A percentile compares a stretch with the other conserved stretches of the same genome.
These are phyloP conservation scores for Campoletis sonorensis DNA, from an alignment of 1,140 invertebrate genomes.

Conservation along the genomic window DNA sequence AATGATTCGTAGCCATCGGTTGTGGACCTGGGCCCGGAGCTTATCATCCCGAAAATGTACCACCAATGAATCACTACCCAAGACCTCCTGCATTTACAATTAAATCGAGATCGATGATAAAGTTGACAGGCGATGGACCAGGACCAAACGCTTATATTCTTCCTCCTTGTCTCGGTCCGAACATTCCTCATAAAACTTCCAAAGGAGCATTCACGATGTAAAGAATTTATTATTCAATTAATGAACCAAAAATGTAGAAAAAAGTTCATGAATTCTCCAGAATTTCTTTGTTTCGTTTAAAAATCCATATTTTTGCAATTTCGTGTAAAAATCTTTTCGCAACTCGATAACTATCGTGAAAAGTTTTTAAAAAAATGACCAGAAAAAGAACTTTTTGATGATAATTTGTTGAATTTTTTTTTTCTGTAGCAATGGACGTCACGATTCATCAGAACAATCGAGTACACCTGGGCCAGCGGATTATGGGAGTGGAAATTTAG, in stretches of 20 bases:
- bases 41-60: conserved; percentile 67
- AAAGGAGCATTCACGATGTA: conserved; percentile 70
- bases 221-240: conserved; percentile 10
- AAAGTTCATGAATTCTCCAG: conserved; percentile 16
- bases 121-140: conserved; percentile 56
- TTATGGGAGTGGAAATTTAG: conserved; percentile 57
- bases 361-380: no score
- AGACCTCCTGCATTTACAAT: conserved; percentile 66
- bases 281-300: neutral
- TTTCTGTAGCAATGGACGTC: conserved; percentile 48
- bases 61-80: conserved; percentile 63
- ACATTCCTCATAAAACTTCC: conserved; percentile 68
- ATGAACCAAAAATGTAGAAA: conserved; percentile 2
- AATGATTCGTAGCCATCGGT: conserved; percentile 29
- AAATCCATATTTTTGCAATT: neutral
- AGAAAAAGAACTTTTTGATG: no score
- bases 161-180: conserved; percentile 69
- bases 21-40: conserved; percentile 69
- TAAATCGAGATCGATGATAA: conserved; percentile 49
- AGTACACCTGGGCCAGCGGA: conserved; percentile 67
- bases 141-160: conserved; percentile 68
- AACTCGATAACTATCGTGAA: no score
- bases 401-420: no score
- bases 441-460: conserved; percentile 30
- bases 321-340: no score